Evolutionary conservation across 2,888 invertebrate species (phyloP), one percentile per base, ranked within the genome.

Genomic region (Phania funesta): DNA sequence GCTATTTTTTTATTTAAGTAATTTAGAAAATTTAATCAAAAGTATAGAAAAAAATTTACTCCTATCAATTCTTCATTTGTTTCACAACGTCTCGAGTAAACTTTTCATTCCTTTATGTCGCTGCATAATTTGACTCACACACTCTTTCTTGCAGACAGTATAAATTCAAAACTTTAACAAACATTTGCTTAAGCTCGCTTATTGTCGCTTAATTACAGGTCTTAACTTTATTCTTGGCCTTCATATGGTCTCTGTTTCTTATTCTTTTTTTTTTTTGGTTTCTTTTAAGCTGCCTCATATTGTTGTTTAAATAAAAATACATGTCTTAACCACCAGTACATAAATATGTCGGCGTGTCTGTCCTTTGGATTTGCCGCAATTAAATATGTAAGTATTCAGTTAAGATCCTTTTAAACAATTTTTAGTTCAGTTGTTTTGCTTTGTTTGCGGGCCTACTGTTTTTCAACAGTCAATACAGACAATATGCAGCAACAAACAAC

Each of bases 131-230:
- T 16, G 13, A 46, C 13, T 29, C 11, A 29, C 20, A 22, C 38
- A 38, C 26, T n/a, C n/a, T n/a, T n/a, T n/a, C n/a, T 26, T 18
- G 18, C 38, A 22, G 16, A 58, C 22, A 62, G 62, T 24, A 74
- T 82, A 71, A 82, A 82, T 70, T 82, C 58, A 78, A 70, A 78
- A 70, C 78, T 78, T 82, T 75, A 70, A 46, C 74, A 78, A 78
- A 82, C 82, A 82, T 82, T 82, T 78, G 82, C 74, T 82, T 82
- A 82, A 82, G 82, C 82, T 78, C 82, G 70, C 82, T 78, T 82
- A 78, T 82, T 82, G 82, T 82, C 82, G 82, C 82, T 82, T 82
- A 82, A 82, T 82, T 82, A 82, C 82, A 82, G 75, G 77, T 82
- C 78, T 82, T 82, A 82, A 82, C 81, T 78, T 82, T 64, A 78